Evolutionary conservation across 1,140 invertebrate species (phyloP).

Genomic region (Ruditapes philippinarum): DNA sequence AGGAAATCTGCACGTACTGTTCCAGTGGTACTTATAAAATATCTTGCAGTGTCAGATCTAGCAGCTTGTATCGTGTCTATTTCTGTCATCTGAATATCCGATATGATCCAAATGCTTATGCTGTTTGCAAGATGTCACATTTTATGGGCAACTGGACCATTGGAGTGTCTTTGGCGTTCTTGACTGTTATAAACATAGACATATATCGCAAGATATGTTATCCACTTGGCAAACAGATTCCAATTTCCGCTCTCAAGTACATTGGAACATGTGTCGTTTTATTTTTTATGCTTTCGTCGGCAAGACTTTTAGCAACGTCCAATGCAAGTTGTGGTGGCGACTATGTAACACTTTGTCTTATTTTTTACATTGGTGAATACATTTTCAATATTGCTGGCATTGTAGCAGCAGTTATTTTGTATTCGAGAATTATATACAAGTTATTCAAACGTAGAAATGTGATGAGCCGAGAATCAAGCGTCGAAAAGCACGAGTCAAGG

Average conservation of each 20-base stretch:
- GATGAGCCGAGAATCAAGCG: too few relatives aligned
- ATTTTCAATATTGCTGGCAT: neutral
- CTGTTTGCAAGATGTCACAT: neutral
- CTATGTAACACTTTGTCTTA: neutral
- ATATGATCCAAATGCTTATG: neutral
- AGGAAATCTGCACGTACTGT: too few relatives aligned
- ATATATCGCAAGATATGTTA: constrained; percentile 33
- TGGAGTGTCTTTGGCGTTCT: neutral
- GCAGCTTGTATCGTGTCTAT: neutral
- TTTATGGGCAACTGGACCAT: constrained; percentile 5
- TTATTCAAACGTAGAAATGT: neutral
- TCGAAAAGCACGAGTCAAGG: too few relatives aligned
- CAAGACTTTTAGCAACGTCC: neutral
- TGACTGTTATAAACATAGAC: neutral
- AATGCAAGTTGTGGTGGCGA: neutral
- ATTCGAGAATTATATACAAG: neutral
- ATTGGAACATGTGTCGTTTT: neutral
- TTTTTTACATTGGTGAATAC: neutral
- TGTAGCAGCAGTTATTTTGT: neutral
- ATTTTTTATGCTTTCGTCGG: neutral
- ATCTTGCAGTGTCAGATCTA: neutral
- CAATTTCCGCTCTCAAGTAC: neutral
- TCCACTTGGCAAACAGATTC: neutral
- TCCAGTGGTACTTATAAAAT: neutral
- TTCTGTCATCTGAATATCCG: constrained; percentile 5